These are phyloP conservation scores for Sebastes jordani DNA, from an alignment of 2,797 vertebrate genomes.

Conservation along the genomic window DNA sequence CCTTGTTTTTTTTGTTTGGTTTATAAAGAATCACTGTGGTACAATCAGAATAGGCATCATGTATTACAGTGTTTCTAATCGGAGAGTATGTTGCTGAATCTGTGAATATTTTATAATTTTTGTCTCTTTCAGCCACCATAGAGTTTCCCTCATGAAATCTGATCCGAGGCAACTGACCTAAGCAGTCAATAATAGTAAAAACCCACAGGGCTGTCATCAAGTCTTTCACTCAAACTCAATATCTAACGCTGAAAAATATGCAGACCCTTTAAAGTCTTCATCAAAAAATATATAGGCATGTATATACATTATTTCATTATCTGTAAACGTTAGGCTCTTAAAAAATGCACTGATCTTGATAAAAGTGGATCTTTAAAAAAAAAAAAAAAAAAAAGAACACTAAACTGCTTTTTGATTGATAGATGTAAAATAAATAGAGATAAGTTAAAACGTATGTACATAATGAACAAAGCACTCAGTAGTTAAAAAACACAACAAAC, in stretches of 20 bases:
- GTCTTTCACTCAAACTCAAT: slow-evolving; percentile 1
- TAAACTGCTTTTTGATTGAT: slow-evolving; percentile 21
- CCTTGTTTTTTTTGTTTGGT: not conserved
- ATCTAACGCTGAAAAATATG: slow-evolving; percentile 52
- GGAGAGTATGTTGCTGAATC: not conserved
- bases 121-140: not conserved
- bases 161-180: not conserved
- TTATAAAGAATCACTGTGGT: too few relatives aligned
- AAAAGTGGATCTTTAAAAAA: slow-evolving; percentile 39
- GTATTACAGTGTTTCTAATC: not conserved
- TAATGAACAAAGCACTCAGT: slow-evolving; percentile 61
- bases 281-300: slow-evolving; percentile 64
- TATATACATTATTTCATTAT: slow-evolving; percentile 52
- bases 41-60: not conserved
- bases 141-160: not conserved
- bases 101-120: not conserved
- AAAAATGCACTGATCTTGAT: slow-evolving; percentile 46
- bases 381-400: not conserved
- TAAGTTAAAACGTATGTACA: slow-evolving; percentile 75
- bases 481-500: slow-evolving; percentile 42
- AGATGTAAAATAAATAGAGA: slow-evolving; percentile 79
- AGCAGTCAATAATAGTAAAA: not conserved
- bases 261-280: slow-evolving; percentile 22
- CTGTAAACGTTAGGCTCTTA: slow-evolving; percentile 65
- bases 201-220: slow-evolving; percentile 18